Evolutionary conservation across 1,140 invertebrate genomes (phyloP), one percentile per base, ranked within the genome.

Genomic region (Liolophura sinensis): DNA sequence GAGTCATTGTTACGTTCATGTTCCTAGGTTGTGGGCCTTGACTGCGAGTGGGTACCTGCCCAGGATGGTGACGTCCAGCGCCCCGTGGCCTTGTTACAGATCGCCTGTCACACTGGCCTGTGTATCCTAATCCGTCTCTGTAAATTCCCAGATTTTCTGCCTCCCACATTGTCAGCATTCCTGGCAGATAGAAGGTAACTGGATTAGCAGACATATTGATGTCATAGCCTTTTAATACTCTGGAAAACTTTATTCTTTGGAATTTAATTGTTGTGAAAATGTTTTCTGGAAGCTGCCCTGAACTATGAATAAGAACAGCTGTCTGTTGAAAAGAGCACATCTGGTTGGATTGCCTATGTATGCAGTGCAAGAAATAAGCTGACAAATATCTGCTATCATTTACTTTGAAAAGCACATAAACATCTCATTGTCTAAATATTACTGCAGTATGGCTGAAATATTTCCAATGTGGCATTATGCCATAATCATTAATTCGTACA

Each of bases 1-100:
- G 12, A n/a, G 20, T 18, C 18, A 22, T 27, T 31, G 25, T 15
- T 51, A 59, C 46, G 9, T 14, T 67, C 40, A 1, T n/a, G 15
- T n/a, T 67, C 62, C n/a, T 57, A 77, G 74, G 83, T 89, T 24
- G 71, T 91, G 31, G 91, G 90, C 25, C 88, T 92, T 68, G 90
- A 91, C 77, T 91, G 90, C 71, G 90, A 91, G 82, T 91, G 90
- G 91, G 87, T 89, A 0, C 59, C 54, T 1, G 12, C 57, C 31
- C 88, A 87, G 3, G 84, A 85, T 47, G 85, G 85, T 18, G 80
- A 82, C 1, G 72, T 69, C 18, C 74, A 86, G 16, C 75, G 82
- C 27, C 86, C 88, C 0, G 85, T 91, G 27, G 89, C 90, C 0
- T 72, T 92, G 1, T 67, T 92, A 3, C 90, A 91, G 79, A 73